Base-by-base conservation (phyloP, 1,140 invertebrate species). In the Zaprionus tsacasi region DNA sequence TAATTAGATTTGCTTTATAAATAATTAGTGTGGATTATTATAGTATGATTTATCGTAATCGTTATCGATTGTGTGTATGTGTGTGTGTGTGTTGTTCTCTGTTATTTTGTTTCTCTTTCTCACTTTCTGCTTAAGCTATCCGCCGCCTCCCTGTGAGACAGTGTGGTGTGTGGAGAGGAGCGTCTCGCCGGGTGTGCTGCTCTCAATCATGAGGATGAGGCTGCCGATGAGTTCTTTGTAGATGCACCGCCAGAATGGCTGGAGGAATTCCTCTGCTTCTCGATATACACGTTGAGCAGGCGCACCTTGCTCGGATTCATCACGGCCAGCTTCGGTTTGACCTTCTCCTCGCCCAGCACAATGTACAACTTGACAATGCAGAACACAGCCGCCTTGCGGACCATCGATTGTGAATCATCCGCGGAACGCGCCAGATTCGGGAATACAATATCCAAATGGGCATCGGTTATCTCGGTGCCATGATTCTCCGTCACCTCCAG, bases 361-460 rank as follows among this genome's bases (percentile, higher is more conserved):
- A 96, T 95, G 77, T 99, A 97, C 65, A 99, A 95, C 35, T 97
- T 96, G 3, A 99, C 98, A 95, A 99, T 98, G 91, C 97, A 98
- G 93, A 99, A 99, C 1, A 99, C 97, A 8, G 97, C 96, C 70
- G 97, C 97, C 92, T 99, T 99, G 13, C 98, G 94, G 27, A 99
- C 97, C 64, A 96, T 95, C 70, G 97, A 98, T 92, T 98, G 97
- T 17, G 94, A 93, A 91, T 99, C 97, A 90, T 98, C 98, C 6
- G 97, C 96, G 95, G 98, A 91, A 93, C 96, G 96, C 12, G 98
- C 95, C 17, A 99, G 94, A 35, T 96, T 96, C n/a, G 97, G 96
- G 95, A 99, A 98, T 57, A 99, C 94, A 71, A 95, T 95, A 1
- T 95, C 93, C 48, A 99, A 93, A 83, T 95, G 94, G 56, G 96